Evolutionary conservation across 2,797 vertebrate genomes (phyloP), one percentile per base, ranked within the genome.

Genomic region (Propithecus perrieri): DNA sequence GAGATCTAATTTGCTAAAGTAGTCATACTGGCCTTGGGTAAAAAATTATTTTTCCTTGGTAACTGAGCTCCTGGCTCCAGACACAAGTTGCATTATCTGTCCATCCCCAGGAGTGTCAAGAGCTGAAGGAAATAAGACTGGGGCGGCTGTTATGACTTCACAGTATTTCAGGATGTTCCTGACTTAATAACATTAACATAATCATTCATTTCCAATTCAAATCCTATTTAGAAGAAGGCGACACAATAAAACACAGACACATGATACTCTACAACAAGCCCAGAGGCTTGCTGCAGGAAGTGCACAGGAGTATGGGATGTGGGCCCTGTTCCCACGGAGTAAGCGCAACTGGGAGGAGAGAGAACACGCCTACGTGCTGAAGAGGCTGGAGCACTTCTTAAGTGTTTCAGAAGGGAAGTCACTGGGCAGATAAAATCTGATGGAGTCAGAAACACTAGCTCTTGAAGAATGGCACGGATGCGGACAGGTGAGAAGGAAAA

Each of bases 211-310:
- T 72, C 76, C 26, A 75, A 79, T 87, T 89, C 28, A 38, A 84
- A 79, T 87, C 53, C 63, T 87, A 76, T 57, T 88, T 89, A 35
- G 72, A 59, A 80, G 61, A 80, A 71, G 41, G 43, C 63, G 35
- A 67, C 11, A 83, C 2, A 78, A n/a, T 26, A 50, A 35, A 91
- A 76, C 15, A 35, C 7, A 81, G 61, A 79, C 57, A 83, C 10
- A 72, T 0, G 22, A 59, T 10, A 11, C 26, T 26, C 0, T 2
- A 22, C 8, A 5, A 26, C n/a, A 75, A 0, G 2, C n/a, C 33
- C 88, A 84, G 71, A n/a, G 12, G 28, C 41, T 50, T 61, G 24
- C n/a, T 76, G 26, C 4, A 78, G 89, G 41, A 83, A 91, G 53
- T n/a, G 46, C 43, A 43, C 9, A 46, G 17, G 33, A 14, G 30